These are phyloP conservation scores for Cryptus viduatorius DNA, from an alignment of 2,888 invertebrate genomes.

Conservation along the genomic window DNA sequence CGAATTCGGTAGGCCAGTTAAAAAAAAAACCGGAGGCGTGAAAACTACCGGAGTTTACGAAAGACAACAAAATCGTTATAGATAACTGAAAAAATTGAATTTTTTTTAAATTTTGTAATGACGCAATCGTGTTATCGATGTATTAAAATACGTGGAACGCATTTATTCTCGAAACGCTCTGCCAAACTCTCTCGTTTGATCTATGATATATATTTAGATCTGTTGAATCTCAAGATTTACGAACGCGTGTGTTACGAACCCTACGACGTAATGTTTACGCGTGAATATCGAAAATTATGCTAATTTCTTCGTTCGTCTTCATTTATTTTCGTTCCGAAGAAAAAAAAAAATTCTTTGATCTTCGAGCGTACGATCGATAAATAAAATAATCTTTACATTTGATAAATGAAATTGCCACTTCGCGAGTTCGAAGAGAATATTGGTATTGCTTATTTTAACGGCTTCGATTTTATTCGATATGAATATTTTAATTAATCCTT, in stretches of 20 bases:
- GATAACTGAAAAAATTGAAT: background rate
- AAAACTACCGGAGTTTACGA: background rate
- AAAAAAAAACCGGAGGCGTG: background rate
- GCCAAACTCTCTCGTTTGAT: slow-evolving; percentile 43
- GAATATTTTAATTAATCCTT: background rate
- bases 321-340: background rate
- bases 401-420: background rate
- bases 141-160: slow-evolving; percentile 7
- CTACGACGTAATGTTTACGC: slow-evolving; percentile 35
- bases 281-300: slow-evolving; percentile 28
- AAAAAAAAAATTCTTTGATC: no score
- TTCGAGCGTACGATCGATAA: background rate
- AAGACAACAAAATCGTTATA: background rate
- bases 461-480: background rate
- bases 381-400: background rate
- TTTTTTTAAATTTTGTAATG: background rate
- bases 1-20: background rate
- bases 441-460: background rate
- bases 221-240: slow-evolving; percentile 8
- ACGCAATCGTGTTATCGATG: background rate
- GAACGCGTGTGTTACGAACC: slow-evolving; percentile 24
- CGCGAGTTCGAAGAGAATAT: background rate
- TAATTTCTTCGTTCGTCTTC: background rate
- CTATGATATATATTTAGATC: slow-evolving; percentile 57
- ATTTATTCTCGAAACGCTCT: slow-evolving; percentile 29